phyloP scores from a whole-genome alignment of 1,140 invertebrate species.

The Pseudomyrmex cubaensis region DNA sequence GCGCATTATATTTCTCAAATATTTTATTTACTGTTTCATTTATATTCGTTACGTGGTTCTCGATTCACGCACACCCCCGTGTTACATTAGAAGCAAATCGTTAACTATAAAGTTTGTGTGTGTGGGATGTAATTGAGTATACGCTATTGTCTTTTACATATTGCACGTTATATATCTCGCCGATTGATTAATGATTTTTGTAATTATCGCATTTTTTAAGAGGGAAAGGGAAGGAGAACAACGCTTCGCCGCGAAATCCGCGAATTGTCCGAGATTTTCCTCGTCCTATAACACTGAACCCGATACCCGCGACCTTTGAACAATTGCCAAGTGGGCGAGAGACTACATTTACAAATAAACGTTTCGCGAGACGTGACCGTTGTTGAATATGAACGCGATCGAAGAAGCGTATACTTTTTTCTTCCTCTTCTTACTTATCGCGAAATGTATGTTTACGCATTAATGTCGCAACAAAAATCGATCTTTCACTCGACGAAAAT shows the following conservation, averaged over 20 bases:
- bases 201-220: neutral
- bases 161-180: neutral
- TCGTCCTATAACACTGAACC: slow-evolving; percentile 23
- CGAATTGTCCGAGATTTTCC: slow-evolving; percentile 52
- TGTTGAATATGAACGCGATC: neutral
- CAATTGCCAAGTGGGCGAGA: slow-evolving; percentile 70
- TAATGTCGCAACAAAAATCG: neutral
- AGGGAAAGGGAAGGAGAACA: neutral
- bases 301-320: slow-evolving; percentile 75
- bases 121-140: neutral
- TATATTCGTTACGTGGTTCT: neutral
- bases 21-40: too few relatives aligned
- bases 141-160: neutral
- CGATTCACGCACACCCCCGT: neutral
- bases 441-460: neutral
- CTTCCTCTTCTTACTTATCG: neutral
- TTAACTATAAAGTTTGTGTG: neutral
- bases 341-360: slow-evolving; percentile 73
- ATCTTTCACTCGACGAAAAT: neutral
- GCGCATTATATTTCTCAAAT: neutral
- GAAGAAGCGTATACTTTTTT: neutral
- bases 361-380: slow-evolving; percentile 42
- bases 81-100: neutral
- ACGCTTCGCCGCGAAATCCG: neutral
- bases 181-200: slow-evolving; percentile 2